phyloP scores from a whole-genome alignment of 2,888 invertebrate species.

The Eilema sororculum region DNA sequence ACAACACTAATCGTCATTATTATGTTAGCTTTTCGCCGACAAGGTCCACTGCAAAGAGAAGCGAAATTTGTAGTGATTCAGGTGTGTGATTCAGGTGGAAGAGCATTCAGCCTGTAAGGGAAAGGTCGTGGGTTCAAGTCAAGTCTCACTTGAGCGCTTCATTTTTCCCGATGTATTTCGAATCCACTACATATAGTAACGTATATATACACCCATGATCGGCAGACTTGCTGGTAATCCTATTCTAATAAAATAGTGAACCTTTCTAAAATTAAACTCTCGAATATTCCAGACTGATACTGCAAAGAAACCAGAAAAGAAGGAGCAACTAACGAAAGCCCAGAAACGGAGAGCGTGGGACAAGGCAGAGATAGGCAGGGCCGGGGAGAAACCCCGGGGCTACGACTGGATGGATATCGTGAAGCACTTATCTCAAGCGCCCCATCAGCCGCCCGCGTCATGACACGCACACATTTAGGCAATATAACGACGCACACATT shows the following conservation, averaged over 20 bases:
- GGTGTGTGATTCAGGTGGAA: too few species aligned
- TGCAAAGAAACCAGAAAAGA: constrained; percentile 89
- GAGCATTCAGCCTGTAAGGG: too few species aligned
- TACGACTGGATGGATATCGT: constrained; percentile 98
- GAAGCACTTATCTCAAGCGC: constrained; percentile 95
- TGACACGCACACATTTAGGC: constrained; percentile 56
- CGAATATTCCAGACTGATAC: constrained; percentile 64
- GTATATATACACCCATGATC: too few species aligned
- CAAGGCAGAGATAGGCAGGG: constrained; percentile 90
- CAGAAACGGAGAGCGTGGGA: constrained; percentile 97
- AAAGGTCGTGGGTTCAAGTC: too few species aligned
- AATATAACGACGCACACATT: constrained; percentile 14
- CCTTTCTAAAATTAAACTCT: neutral
- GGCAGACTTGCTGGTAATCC: too few species aligned
- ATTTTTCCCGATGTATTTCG: too few species aligned
- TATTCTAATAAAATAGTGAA: too few species aligned
- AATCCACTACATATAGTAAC: too few species aligned
- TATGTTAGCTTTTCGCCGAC: neutral
- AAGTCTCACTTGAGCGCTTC: too few species aligned
- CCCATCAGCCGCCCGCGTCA: constrained; percentile 68
- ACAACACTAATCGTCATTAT: neutral
- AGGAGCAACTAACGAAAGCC: constrained; percentile 95
- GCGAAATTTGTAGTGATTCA: too few species aligned
- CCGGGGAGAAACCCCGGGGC: constrained; percentile 95
- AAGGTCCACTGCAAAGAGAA: too few species aligned